Conservation (phyloP, 2,113 vertebrate species). For the Thermophis baileyi region DNA sequence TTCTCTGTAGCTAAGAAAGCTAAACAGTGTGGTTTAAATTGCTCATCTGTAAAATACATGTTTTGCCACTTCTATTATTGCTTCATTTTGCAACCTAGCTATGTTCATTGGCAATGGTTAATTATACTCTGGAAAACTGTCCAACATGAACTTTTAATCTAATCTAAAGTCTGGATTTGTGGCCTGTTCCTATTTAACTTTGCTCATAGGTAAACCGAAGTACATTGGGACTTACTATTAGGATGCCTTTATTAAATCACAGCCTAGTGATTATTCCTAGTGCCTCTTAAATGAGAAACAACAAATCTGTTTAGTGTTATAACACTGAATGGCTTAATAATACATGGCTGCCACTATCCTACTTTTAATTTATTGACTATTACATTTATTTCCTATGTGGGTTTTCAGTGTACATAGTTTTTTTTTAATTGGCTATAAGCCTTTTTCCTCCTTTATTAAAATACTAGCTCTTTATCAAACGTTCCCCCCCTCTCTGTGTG, state of each 20-base stretch:
- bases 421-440: neutral
- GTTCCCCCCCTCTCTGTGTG: neutral
- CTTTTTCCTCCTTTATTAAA: neutral
- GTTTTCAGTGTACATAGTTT: neutral
- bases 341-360: neutral
- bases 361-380: neutral
- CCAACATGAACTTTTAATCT: neutral
- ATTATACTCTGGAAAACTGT: neutral
- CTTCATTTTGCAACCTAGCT: neutral
- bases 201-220: neutral
- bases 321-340: neutral
- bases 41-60: neutral
- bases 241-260: neutral
- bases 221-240: neutral
- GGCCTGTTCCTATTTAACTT: neutral
- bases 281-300: neutral
- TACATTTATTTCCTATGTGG: neutral
- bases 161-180: neutral
- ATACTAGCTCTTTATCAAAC: neutral
- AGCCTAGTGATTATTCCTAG: neutral
- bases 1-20: conserved; percentile 3
- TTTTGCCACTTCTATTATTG: neutral
- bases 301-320: neutral
- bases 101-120: neutral
- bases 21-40: neutral